Percentiles rank a stretch among this genome's conserved stretches.
These are phyloP conservation scores for Chinchilla lanigera DNA, from an alignment of 2,113 vertebrate species.

Conservation along the genomic window DNA sequence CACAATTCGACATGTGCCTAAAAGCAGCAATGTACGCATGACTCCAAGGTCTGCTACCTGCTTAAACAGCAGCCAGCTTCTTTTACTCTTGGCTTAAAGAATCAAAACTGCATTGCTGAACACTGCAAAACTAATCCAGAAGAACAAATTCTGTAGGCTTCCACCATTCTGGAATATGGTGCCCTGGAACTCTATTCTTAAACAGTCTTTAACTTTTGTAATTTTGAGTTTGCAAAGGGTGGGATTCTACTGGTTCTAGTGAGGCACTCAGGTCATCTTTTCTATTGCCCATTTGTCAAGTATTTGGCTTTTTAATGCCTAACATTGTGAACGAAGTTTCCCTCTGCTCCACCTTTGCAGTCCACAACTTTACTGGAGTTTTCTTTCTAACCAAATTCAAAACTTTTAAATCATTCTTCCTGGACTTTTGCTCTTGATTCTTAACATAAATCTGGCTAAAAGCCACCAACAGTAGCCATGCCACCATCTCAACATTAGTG, in stretches of 20 bases:
- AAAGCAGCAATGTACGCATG: not conserved
- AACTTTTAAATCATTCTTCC: not conserved
- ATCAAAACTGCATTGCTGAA: not conserved
- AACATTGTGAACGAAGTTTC: not conserved
- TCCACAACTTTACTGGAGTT: not conserved
- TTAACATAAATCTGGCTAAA: not conserved
- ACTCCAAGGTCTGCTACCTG: not conserved
- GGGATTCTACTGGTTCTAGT: not conserved
- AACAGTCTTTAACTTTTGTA: not conserved
- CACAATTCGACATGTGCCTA: not conserved
- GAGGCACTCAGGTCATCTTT: not conserved
- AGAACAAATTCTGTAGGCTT: not conserved
- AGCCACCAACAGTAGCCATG: not conserved
- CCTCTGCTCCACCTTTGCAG: not conserved
- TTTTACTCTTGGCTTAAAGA: not conserved
- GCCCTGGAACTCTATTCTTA: not conserved
- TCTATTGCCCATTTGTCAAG: not conserved
- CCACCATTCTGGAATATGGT: not conserved
- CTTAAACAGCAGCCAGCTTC: not conserved
- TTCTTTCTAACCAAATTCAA: not conserved
- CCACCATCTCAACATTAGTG: not conserved
- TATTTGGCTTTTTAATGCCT: not conserved
- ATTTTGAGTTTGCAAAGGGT: not conserved
- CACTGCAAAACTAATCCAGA: not conserved
- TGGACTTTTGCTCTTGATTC: not conserved